phyloP scores from a whole-genome alignment of 2,797 vertebrate genomes.

The Anniella stebbinsi region DNA sequence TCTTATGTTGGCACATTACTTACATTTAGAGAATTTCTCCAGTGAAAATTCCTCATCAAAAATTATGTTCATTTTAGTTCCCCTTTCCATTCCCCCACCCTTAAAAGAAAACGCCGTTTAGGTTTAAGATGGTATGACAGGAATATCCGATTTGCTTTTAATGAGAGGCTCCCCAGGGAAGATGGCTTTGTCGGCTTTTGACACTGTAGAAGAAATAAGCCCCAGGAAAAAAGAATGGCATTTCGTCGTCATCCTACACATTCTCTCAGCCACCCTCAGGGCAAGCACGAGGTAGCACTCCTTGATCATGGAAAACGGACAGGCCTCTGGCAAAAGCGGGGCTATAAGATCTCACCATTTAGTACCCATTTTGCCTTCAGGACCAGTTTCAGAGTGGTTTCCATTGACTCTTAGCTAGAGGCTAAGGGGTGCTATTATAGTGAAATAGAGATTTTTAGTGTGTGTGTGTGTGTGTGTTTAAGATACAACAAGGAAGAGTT shows the following conservation, averaged over 20 bases:
- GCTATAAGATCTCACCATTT: slow-evolving; percentile 56
- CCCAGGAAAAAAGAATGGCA: slow-evolving; percentile 54
- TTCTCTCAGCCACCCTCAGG: slow-evolving; percentile 47
- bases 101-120: slow-evolving; percentile 17
- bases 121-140: slow-evolving; percentile 41
- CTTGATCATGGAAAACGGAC: slow-evolving; percentile 66
- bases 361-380: slow-evolving; percentile 59
- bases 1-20: not conserved
- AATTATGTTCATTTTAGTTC: not conserved
- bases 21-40: slow-evolving; percentile 25
- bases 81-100: not conserved
- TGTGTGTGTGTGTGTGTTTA: not conserved
- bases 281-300: slow-evolving; percentile 54
- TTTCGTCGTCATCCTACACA: slow-evolving; percentile 36
- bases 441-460: slow-evolving; percentile 37
- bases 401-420: slow-evolving; percentile 56
- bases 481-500: slow-evolving; percentile 34
- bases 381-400: slow-evolving; percentile 66
- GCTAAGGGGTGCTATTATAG: slow-evolving; percentile 59
- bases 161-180: slow-evolving; percentile 45
- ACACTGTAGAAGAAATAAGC: slow-evolving; percentile 58
- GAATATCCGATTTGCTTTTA: slow-evolving; percentile 57
- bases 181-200: slow-evolving; percentile 62
- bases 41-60: slow-evolving; percentile 15
- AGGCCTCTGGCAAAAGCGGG: slow-evolving; percentile 58